These are phyloP conservation scores for Hemibates koningsi DNA, from an alignment of 2,113 vertebrate species.

Conservation along the genomic window DNA sequence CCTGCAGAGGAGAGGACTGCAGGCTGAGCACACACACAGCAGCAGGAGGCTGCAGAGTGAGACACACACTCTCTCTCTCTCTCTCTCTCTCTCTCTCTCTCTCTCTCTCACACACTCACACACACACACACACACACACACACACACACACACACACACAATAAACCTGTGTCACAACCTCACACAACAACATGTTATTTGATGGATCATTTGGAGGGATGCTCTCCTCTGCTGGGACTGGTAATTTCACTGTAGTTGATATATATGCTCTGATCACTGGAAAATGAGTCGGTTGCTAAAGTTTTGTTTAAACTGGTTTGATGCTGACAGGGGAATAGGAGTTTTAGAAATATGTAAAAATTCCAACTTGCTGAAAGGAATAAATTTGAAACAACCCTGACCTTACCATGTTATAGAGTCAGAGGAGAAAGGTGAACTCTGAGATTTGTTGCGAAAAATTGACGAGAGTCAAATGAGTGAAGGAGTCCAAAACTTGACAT, in stretches of 20 bases:
- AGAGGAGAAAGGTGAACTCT: neutral
- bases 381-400: neutral
- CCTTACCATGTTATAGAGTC: neutral
- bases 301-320: neutral
- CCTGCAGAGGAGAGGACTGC: no score
- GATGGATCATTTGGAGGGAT: neutral
- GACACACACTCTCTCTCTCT: no score
- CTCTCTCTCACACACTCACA: neutral
- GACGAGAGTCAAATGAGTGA: neutral
- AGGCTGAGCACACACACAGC: no score
- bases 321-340: neutral
- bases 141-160: neutral
- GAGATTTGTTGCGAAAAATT: neutral
- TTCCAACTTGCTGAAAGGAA: neutral
- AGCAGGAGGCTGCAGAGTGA: no score
- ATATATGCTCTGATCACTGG: neutral
- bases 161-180: neutral
- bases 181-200: neutral
- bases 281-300: neutral
- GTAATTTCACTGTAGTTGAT: neutral
- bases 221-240: neutral
- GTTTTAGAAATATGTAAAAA: neutral
- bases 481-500: neutral
- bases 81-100: neutral
- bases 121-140: accelerated